phyloP scores from a whole-genome alignment of 1,140 invertebrate genomes.

The Hypsibius dujardini region DNA sequence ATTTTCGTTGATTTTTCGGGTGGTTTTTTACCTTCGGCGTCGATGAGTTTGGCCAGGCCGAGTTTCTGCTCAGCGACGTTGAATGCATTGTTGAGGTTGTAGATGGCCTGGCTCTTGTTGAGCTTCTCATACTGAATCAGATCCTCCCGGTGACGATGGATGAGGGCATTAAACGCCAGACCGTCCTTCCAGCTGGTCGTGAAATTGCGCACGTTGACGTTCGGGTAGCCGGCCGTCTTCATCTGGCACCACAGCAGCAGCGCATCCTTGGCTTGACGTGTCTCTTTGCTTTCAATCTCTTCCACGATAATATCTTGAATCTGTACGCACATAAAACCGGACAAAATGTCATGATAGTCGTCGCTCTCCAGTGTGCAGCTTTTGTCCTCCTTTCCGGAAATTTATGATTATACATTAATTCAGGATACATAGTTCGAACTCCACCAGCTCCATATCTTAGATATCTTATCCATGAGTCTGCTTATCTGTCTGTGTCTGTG shows the following conservation, averaged over 20 bases:
- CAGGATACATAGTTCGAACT: no score
- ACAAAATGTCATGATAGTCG: conserved; percentile 12
- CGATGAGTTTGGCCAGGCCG: conserved; percentile 87
- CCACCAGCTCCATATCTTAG: no score
- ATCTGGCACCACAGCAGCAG: conserved; percentile 98
- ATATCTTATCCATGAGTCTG: no score
- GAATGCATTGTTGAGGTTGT: conserved; percentile 96
- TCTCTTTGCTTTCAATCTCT: conserved; percentile 95
- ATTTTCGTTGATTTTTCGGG: conserved; percentile 14
- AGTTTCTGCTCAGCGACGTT: conserved; percentile 93
- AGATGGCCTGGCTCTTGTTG: conserved; percentile 81
- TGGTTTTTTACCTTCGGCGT: conserved; percentile 87
- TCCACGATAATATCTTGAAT: conserved; percentile 99
- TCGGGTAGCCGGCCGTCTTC: conserved; percentile 98
- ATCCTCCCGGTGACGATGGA: conserved; percentile 81
- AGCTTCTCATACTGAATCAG: conserved; percentile 93
- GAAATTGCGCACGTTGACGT: conserved; percentile 97
- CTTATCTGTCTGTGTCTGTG: no score
- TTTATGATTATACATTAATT: no score
- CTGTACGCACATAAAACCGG: conserved; percentile 33
- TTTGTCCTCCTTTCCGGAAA: no score
- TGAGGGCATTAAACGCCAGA: conserved; percentile 96
- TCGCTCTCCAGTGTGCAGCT: no score
- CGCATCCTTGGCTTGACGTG: conserved; percentile 84
- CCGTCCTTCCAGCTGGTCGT: conserved; percentile 99